Percentiles rank a stretch among this genome's conserved stretches.
These are phyloP conservation scores for Heteromormyrus szaboi DNA, from an alignment of 2,797 vertebrate genomes.

Conservation along the genomic window DNA sequence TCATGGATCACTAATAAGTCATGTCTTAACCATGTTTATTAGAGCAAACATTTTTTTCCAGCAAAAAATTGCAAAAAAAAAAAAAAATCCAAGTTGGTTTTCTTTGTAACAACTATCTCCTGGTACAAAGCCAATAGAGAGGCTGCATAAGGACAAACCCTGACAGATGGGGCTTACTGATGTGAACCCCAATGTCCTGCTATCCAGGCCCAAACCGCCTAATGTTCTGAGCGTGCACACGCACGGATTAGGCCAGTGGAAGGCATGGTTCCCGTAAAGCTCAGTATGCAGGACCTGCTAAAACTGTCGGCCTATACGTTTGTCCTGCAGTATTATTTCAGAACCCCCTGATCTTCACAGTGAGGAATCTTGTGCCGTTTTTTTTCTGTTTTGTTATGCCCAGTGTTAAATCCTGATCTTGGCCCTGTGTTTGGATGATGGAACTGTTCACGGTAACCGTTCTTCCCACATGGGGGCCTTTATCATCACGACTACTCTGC, in stretches of 20 bases:
- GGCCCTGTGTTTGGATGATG: constrained; percentile 19
- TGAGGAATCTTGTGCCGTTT: constrained; percentile 32
- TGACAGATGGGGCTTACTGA: constrained; percentile 15
- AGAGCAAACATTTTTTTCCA: background rate
- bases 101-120: background rate
- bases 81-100: background rate
- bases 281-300: constrained; percentile 19
- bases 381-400: constrained; percentile 33
- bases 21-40: background rate
- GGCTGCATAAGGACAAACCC: background rate
- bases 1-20: background rate
- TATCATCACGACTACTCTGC: background rate
- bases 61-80: background rate
- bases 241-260: constrained; percentile 27
- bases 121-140: background rate
- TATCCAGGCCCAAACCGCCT: background rate
- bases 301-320: constrained; percentile 22
- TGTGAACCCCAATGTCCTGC: background rate
- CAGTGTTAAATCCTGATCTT: constrained; percentile 38
- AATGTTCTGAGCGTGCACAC: background rate
- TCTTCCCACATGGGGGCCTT: background rate
- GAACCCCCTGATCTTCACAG: constrained; percentile 33
- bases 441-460: background rate
- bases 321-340: constrained; percentile 33
- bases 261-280: constrained; percentile 11